Conservation (phyloP, 2,888 invertebrate species). For the Nephrotoma flavescens region DNA sequence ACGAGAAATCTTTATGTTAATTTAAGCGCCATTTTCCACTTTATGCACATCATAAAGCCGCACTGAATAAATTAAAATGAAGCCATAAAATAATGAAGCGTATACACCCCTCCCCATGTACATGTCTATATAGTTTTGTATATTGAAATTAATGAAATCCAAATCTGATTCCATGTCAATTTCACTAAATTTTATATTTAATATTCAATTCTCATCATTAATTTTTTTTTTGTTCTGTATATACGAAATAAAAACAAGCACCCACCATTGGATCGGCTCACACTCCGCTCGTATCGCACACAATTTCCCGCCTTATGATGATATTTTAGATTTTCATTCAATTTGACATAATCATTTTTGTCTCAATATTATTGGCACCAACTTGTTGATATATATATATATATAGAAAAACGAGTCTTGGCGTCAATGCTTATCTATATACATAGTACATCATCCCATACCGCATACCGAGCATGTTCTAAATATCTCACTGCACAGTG, state of each 20-base stretch:
- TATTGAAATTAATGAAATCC: not conserved
- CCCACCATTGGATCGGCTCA: too few species aligned
- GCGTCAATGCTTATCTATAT: not conserved
- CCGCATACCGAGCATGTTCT: not conserved
- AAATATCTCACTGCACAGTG: not conserved
- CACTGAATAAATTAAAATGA: not conserved
- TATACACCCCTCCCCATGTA: not conserved
- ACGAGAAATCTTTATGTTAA: not conserved
- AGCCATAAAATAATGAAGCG: not conserved
- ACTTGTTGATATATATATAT: not conserved
- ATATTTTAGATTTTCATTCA: not conserved
- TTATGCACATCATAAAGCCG: not conserved
- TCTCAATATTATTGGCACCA: constrained; percentile 4
- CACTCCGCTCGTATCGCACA: not conserved
- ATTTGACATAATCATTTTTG: constrained; percentile 4
- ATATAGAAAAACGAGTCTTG: not conserved
- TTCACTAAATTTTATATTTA: not conserved
- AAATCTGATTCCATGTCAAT: not conserved
- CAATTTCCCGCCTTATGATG: not conserved
- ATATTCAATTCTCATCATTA: not conserved
- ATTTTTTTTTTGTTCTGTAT: not conserved
- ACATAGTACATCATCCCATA: not conserved
- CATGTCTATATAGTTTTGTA: not conserved
- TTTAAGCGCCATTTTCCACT: not conserved
- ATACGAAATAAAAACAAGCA: not conserved